These are phyloP conservation scores for Erpobdella octoculata DNA, from an alignment of 2,888 invertebrate species.

Conservation along the genomic window DNA sequence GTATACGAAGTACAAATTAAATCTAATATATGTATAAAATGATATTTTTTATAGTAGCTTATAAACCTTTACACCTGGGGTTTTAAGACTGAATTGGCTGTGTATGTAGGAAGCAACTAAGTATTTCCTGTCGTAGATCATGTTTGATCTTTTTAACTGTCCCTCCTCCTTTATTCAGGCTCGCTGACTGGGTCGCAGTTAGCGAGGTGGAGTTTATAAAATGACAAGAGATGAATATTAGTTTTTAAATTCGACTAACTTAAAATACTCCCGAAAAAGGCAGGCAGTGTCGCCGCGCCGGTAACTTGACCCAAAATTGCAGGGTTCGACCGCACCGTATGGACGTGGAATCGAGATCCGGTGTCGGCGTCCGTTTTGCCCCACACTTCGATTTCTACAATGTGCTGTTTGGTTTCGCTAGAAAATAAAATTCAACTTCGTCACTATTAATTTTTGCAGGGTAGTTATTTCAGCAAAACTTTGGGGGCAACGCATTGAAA, in stretches of 20 bases:
- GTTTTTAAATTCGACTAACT: slow-evolving; percentile 29
- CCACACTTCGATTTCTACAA: slow-evolving; percentile 24
- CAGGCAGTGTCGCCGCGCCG: slow-evolving; percentile 55
- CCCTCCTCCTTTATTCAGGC: background rate
- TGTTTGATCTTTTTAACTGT: background rate
- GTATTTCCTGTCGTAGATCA: background rate
- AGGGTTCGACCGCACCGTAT: slow-evolving; percentile 55
- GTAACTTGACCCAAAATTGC: slow-evolving; percentile 56
- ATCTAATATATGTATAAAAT: no score
- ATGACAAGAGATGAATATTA: background rate
- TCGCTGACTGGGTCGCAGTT: background rate
- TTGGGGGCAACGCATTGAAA: no score
- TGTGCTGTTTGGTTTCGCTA: slow-evolving; percentile 5
- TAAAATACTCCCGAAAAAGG: slow-evolving; percentile 54
- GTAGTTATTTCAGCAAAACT: no score
- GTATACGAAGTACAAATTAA: background rate
- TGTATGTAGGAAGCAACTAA: background rate
- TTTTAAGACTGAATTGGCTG: no score
- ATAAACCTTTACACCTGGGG: no score
- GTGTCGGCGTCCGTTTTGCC: slow-evolving; percentile 29
- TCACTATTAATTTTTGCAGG: no score
- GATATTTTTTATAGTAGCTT: no score
- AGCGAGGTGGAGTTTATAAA: background rate
- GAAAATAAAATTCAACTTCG: no score
- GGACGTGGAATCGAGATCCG: slow-evolving; percentile 45